These are phyloP conservation scores for Antrozous pallidus DNA, from an alignment of 2,797 vertebrate genomes.

Conservation along the genomic window DNA sequence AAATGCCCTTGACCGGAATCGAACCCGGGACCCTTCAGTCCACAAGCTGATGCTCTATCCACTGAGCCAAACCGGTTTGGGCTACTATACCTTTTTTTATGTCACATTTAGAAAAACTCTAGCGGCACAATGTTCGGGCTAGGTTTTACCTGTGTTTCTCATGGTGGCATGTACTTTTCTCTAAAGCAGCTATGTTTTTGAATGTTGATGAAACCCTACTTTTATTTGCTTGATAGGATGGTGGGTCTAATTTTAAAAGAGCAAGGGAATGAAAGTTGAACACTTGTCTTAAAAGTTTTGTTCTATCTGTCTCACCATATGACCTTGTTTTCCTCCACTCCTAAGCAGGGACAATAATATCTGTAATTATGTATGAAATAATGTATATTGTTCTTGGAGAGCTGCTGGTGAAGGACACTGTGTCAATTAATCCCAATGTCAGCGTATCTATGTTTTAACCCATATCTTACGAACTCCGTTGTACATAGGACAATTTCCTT, in stretches of 20 bases:
- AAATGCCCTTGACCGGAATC: too few relatives aligned
- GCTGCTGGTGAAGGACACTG: slow-evolving; percentile 10
- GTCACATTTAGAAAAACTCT: background rate
- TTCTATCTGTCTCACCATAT: background rate
- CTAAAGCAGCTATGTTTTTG: background rate
- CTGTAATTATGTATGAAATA: background rate
- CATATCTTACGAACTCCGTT: slow-evolving; percentile 47
- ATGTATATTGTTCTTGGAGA: slow-evolving; percentile 41
- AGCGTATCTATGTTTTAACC: slow-evolving; percentile 38
- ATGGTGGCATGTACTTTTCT: background rate
- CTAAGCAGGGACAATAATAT: background rate
- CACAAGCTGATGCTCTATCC: too few relatives aligned
- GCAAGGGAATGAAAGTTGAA: background rate
- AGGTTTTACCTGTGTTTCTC: slow-evolving; percentile 32
- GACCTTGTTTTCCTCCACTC: slow-evolving; percentile 1
- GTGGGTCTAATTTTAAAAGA: slow-evolving; percentile 24
- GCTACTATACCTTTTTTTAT: background rate
- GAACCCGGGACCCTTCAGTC: too few relatives aligned
- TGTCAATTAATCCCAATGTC: slow-evolving; percentile 34
- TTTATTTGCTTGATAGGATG: background rate
- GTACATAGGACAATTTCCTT: slow-evolving; percentile 31
- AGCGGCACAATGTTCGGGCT: background rate
- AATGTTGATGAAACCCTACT: background rate
- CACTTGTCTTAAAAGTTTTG: slow-evolving; percentile 13
- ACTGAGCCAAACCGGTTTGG: too few relatives aligned